A percentile compares a stretch with the other conserved stretches of the same genome.
Conservation (phyloP, 2,888 invertebrate genomes). For the Cantharis lateralis region DNA sequence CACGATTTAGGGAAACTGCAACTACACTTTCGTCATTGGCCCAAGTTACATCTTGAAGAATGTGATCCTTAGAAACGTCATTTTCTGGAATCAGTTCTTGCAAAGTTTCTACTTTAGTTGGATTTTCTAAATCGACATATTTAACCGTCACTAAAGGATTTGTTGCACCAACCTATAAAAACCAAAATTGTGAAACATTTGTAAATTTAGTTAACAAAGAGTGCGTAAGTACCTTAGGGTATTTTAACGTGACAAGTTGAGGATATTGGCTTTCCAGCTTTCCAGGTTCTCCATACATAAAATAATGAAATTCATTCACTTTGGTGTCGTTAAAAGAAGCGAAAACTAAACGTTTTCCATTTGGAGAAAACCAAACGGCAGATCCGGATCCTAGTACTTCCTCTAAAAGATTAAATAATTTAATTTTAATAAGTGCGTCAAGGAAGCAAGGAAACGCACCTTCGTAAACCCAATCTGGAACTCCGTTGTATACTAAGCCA, state of each 20-base stretch:
- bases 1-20: slow-evolving; percentile 82
- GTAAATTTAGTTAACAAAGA: not conserved
- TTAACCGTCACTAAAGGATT: slow-evolving; percentile 75
- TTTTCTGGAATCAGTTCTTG: slow-evolving; percentile 56
- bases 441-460: slow-evolving; percentile 56
- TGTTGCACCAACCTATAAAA: slow-evolving; percentile 69
- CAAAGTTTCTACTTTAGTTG: slow-evolving; percentile 8
- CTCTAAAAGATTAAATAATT: slow-evolving; percentile 61
- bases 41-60: slow-evolving; percentile 77
- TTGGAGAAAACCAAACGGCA: slow-evolving; percentile 81
- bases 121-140: slow-evolving; percentile 61
- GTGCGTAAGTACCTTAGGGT: slow-evolving; percentile 69
- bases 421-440: not conserved
- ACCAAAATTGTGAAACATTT: not conserved
- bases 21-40: slow-evolving; percentile 67
- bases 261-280: slow-evolving; percentile 69
- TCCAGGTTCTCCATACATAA: slow-evolving; percentile 68
- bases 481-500: slow-evolving; percentile 76
- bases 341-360: slow-evolving; percentile 70
- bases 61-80: slow-evolving; percentile 64
- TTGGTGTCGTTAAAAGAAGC: slow-evolving; percentile 73
- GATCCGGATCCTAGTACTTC: slow-evolving; percentile 73
- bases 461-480: slow-evolving; percentile 94
- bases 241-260: slow-evolving; percentile 66
- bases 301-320: slow-evolving; percentile 68